Base-by-base conservation (phyloP, 1,140 invertebrate genomes). In the Aphidius gifuensis region DNA sequence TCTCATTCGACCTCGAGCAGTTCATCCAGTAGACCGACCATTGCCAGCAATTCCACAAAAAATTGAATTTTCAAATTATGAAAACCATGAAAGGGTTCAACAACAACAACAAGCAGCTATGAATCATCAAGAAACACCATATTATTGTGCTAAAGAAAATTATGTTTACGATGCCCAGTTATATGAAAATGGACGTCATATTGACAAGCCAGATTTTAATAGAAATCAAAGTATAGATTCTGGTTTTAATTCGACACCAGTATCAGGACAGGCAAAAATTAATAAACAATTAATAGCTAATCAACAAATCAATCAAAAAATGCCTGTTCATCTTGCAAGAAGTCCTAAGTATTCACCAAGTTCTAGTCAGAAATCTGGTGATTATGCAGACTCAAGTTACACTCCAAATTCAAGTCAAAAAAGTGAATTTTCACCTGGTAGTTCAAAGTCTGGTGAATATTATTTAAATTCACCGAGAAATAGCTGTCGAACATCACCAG, bases 331-430 rank as follows among this genome's bases (percentile, higher is more conserved):
- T 48, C 16, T 68, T 2, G 69, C 66, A 1, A 59, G 71, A 50
- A 67, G 63, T 7, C 59, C 71, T 0, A 80, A 76, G 51, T 76
- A 79, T n/a, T 74, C 77, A 1, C 73, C 78, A 0, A 76, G 73
- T 49, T 78, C 74, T 9, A 80, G 78, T 61, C 78, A 79, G 11
- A 74, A 74, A 49, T 80, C 77, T 0, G 77, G 73, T 0, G 78
- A 80, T 21, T 80, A 77, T 45, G 78, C 75, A 0, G 78, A 80
- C 21, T 80, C 77, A 0, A 77, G 71, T 61, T 80, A 76, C 51
- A 80, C 78, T 0, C 77, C 77, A 0, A 80, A 79, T 42, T 79
- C 78, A 4, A 80, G 78, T 47, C 78, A 80, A 51, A 80, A 80
- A 48, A 80, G 78, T 53, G 78, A 75, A 58, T 79, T 80, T 59